Percentiles rank a stretch among this genome's conserved stretches.
phyloP scores from a whole-genome alignment of 1,140 invertebrate species.

The Scaptomyza pallida region DNA sequence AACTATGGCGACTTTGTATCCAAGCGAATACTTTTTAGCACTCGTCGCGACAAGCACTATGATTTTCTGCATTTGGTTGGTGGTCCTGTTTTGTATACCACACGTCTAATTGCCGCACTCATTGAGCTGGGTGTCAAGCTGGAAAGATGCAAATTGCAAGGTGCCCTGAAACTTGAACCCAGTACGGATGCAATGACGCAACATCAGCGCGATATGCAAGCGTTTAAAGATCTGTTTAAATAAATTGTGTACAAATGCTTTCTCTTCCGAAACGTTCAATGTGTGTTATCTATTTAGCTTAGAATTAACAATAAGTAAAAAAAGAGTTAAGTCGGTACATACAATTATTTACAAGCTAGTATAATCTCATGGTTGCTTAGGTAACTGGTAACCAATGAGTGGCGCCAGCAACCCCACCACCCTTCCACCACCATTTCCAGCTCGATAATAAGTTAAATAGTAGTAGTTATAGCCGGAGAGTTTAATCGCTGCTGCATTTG shows the following conservation, averaged over 20 bases:
- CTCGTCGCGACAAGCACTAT: slow-evolving; percentile 83
- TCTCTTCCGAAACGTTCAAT: slow-evolving; percentile 22
- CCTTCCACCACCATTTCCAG: neutral
- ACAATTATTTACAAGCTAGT: slow-evolving; percentile 75
- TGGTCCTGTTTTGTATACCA: slow-evolving; percentile 87
- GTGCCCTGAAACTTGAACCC: neutral
- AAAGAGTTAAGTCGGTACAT: slow-evolving; percentile 66
- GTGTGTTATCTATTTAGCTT: slow-evolving; percentile 47
- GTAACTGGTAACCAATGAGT: neutral
- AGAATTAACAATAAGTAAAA: slow-evolving; percentile 66
- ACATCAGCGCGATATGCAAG: slow-evolving; percentile 44
- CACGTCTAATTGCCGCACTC: slow-evolving; percentile 86
- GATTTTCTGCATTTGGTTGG: slow-evolving; percentile 86
- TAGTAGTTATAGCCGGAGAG: neutral
- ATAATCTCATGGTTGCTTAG: slow-evolving; percentile 63
- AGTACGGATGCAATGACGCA: neutral
- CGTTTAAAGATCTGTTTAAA: slow-evolving; percentile 77
- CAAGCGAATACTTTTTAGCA: slow-evolving; percentile 87
- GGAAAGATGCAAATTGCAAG: slow-evolving; percentile 36
- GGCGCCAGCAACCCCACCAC: neutral
- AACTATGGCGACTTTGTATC: slow-evolving; percentile 87
- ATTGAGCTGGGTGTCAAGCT: slow-evolving; percentile 85
- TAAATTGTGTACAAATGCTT: slow-evolving; percentile 44
- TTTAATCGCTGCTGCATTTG: slow-evolving; percentile 60
- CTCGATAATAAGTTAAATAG: neutral